Evolutionary conservation across 2,888 invertebrate species (phyloP).

Genomic region (Drosophila pseudotakahashii): DNA sequence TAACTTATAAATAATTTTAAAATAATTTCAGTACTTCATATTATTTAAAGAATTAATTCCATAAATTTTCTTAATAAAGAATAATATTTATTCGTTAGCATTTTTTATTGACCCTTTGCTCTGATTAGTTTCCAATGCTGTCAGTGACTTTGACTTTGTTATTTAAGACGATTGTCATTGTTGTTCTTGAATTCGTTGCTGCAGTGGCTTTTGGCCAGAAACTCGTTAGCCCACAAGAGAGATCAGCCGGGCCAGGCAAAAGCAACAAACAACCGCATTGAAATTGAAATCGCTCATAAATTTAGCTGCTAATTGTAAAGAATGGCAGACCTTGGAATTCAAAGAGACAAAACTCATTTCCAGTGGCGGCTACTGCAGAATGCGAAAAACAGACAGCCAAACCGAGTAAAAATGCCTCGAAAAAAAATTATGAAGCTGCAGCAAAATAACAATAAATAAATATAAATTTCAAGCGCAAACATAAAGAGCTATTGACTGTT

Average conservation of each 20-base stretch:
- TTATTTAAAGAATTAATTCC: no score
- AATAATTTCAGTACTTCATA: no score
- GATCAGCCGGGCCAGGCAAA: conserved; percentile 25
- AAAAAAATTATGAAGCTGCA: conserved; percentile 74
- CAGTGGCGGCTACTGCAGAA: conserved; percentile 32
- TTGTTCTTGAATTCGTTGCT: conserved; percentile 29
- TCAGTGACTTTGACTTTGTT: conserved; percentile 38
- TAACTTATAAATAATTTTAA: no score
- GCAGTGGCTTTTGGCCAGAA: conserved; percentile 32
- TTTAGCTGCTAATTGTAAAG: conserved; percentile 75
- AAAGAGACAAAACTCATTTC: conserved; percentile 40
- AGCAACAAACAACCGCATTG: conserved; percentile 45
- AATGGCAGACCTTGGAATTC: conserved; percentile 74
- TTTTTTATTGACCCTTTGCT: conserved; percentile 19
- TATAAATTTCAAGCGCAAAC: conserved; percentile 78
- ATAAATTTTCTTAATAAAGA: no score
- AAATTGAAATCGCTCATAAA: conserved; percentile 78
- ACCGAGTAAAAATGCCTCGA: conserved; percentile 57
- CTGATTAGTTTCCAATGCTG: conserved; percentile 26
- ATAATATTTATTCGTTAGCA: no score
- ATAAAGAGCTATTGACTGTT: conserved; percentile 79
- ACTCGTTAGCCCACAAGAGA: conserved; percentile 58
- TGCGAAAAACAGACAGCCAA: conserved; percentile 19
- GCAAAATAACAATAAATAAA: conserved; percentile 70
- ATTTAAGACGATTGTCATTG: conserved; percentile 28